A percentile compares a stretch with the other conserved stretches of the same genome.
phyloP scores from a whole-genome alignment of 2,888 invertebrate species.

The Drosophila tripunctata region DNA sequence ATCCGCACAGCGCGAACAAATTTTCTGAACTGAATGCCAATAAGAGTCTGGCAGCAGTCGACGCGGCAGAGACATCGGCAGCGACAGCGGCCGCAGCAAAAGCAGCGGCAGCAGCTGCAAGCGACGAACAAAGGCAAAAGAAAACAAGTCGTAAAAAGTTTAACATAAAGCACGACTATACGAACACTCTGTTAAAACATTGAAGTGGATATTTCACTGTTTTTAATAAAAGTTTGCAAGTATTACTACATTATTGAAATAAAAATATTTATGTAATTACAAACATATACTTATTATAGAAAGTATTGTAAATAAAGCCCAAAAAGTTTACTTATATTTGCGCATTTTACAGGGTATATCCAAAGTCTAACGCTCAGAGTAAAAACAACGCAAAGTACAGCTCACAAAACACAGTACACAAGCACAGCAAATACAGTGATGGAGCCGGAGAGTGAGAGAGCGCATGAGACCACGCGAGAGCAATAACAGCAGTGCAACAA shows the following conservation, averaged over 20 bases:
- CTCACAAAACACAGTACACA: constrained; percentile 29
- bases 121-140: constrained; percentile 44
- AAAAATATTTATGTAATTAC: too few species aligned
- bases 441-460: constrained; percentile 11
- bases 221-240: neutral
- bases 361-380: constrained; percentile 40
- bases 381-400: constrained; percentile 40
- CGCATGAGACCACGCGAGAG: constrained; percentile 28
- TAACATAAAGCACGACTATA: neutral
- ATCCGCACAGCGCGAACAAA: constrained; percentile 69
- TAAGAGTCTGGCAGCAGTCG: constrained; percentile 45
- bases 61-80: constrained; percentile 19
- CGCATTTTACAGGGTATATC: constrained; percentile 12
- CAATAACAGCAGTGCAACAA: constrained; percentile 26
- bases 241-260: too few species aligned
- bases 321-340: too few species aligned
- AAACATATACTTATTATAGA: too few species aligned
- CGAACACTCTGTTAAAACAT: constrained; percentile 7
- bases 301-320: too few species aligned
- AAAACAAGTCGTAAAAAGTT: constrained; percentile 28
- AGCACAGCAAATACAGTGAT: constrained; percentile 44
- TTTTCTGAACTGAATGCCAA: constrained; percentile 69
- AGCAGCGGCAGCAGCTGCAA: constrained; percentile 40
- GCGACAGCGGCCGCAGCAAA: too few species aligned
- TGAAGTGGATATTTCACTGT: neutral